phyloP scores from a whole-genome alignment of 2,797 vertebrate genomes.

The Sebastiscus albofasciatus region DNA sequence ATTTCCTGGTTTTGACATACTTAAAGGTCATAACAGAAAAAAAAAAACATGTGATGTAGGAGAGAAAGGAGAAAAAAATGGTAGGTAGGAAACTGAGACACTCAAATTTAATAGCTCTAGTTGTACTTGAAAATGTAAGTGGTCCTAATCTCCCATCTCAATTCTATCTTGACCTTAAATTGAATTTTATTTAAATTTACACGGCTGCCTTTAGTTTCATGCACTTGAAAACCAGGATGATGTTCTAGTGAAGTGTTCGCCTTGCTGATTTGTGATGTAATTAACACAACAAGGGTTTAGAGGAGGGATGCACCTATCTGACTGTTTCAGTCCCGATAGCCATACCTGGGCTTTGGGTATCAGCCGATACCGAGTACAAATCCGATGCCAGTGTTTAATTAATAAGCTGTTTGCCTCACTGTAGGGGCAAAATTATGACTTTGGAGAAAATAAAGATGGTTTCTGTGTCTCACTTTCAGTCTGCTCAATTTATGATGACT shows the following conservation, averaged over 20 bases:
- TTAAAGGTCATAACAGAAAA: background rate
- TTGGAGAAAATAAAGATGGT: background rate
- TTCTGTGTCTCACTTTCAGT: rapidly evolving
- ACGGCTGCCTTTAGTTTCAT: background rate
- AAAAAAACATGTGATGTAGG: background rate
- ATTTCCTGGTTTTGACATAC: background rate
- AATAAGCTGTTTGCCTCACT: no score
- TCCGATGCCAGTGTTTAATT: no score
- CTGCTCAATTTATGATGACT: background rate
- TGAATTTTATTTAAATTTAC: background rate
- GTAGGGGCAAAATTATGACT: background rate
- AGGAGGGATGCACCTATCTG: background rate
- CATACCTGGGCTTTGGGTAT: no score
- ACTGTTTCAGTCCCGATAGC: no score
- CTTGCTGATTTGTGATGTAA: background rate
- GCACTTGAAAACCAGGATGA: background rate
- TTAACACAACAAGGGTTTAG: background rate
- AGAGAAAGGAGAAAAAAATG: background rate
- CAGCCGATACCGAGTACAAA: no score
- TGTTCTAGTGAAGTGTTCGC: background rate
- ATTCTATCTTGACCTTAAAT: background rate
- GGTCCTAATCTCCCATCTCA: background rate
- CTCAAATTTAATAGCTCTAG: background rate
- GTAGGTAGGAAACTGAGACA: background rate
- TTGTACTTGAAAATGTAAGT: background rate